phyloP scores from a whole-genome alignment of 2,113 vertebrate species.

The Bambusicola thoracicus region DNA sequence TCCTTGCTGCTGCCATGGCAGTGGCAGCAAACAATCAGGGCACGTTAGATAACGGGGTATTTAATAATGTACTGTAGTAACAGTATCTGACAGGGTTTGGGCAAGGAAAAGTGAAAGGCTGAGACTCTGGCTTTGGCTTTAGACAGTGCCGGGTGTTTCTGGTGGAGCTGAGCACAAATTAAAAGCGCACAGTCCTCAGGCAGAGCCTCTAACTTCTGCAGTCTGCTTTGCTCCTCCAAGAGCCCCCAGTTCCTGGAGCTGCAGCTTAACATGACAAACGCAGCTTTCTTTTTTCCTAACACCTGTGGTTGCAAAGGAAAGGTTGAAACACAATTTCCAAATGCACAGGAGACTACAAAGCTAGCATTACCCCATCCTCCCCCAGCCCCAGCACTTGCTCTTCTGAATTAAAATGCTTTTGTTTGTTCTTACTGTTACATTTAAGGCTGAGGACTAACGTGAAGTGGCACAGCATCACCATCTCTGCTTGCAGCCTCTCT shows the following conservation, averaged over 20 bases:
- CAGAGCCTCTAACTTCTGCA: background rate
- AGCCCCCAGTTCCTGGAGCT: background rate
- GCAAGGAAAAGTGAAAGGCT: constrained; percentile 8
- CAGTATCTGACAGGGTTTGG: background rate
- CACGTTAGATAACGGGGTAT: background rate
- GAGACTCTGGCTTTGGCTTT: background rate
- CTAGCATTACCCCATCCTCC: background rate
- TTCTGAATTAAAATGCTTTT: background rate
- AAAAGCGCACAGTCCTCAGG: background rate
- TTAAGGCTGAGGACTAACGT: background rate
- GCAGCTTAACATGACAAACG: background rate
- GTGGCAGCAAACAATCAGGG: background rate
- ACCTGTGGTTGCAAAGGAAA: background rate
- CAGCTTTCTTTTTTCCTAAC: background rate
- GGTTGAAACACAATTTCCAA: background rate
- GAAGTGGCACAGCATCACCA: background rate
- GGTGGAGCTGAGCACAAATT: background rate
- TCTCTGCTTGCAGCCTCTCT: background rate
- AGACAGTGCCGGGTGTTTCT: background rate
- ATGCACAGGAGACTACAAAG: background rate
- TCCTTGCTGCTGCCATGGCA: background rate
- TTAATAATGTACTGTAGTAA: background rate
- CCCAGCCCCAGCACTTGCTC: background rate
- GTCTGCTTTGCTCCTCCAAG: background rate
- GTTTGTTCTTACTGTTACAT: background rate